phyloP scores from a whole-genome alignment of 1,140 invertebrate species.

The Cotesia vestalis region DNA sequence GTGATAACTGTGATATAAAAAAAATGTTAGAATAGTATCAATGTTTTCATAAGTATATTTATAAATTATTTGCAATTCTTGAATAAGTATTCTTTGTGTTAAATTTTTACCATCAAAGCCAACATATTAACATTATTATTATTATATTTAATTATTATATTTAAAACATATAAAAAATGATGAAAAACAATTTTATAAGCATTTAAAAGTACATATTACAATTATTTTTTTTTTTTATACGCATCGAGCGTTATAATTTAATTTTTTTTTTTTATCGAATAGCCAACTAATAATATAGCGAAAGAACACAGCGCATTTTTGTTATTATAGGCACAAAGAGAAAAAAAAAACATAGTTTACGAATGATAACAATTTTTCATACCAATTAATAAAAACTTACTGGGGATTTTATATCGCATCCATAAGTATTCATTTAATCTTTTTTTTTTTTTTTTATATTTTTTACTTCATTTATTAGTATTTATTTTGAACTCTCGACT shows the following conservation, averaged over 20 bases:
- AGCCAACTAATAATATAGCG: slow-evolving; percentile 18
- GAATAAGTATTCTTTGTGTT: slow-evolving; percentile 14
- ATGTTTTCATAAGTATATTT: background rate
- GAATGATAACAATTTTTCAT: slow-evolving; percentile 9
- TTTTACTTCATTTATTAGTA: too few species aligned
- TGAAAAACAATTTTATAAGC: slow-evolving; percentile 33
- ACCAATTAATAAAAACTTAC: slow-evolving; percentile 3
- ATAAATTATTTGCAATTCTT: slow-evolving; percentile 12
- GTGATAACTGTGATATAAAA: slow-evolving; percentile 4
- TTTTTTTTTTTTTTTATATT: background rate
- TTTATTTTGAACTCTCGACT: too few species aligned
- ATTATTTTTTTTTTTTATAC: slow-evolving; percentile 16
- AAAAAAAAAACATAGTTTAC: background rate
- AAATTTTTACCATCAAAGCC: slow-evolving; percentile 35
- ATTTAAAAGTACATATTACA: slow-evolving; percentile 27
- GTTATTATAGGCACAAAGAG: slow-evolving; percentile 27
- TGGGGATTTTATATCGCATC: slow-evolving; percentile 6
- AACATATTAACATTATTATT: slow-evolving; percentile 38
- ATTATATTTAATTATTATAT: slow-evolving; percentile 34
- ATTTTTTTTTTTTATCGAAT: slow-evolving; percentile 14
- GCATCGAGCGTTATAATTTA: slow-evolving; percentile 22
- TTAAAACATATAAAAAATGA: slow-evolving; percentile 26
- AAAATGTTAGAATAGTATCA: slow-evolving; percentile 13
- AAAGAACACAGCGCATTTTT: slow-evolving; percentile 23
- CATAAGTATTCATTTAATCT: background rate